phyloP scores from a whole-genome alignment of 2,888 invertebrate genomes.

The Sipha maydis region DNA sequence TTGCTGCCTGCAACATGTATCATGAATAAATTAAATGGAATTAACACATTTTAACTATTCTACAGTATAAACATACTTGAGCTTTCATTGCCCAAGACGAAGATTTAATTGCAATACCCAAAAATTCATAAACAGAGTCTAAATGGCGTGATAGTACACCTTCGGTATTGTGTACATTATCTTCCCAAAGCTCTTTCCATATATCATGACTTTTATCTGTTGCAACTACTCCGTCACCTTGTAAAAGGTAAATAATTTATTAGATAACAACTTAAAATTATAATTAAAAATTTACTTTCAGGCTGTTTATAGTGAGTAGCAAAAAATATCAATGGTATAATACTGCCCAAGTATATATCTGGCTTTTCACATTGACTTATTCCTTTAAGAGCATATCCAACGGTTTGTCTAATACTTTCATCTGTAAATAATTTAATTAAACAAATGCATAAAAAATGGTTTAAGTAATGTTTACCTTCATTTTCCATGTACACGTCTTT shows the following conservation, averaged over 20 bases:
- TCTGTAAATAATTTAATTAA: constrained; percentile 29
- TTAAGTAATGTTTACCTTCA: constrained; percentile 24
- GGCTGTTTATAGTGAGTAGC: constrained; percentile 77
- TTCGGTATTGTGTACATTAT: constrained; percentile 83
- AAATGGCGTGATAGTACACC: constrained; percentile 82
- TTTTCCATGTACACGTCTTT: constrained; percentile 57
- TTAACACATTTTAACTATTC: background rate
- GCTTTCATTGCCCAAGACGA: constrained; percentile 89
- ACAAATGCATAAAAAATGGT: background rate
- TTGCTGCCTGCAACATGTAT: constrained; percentile 74
- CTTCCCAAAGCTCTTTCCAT: constrained; percentile 91
- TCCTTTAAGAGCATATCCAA: constrained; percentile 55
- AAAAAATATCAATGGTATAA: constrained; percentile 86
- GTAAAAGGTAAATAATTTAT: background rate
- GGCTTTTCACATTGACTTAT: constrained; percentile 59
- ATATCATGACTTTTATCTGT: constrained; percentile 69
- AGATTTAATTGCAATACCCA: constrained; percentile 80
- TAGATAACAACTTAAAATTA: background rate
- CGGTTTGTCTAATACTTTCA: constrained; percentile 45
- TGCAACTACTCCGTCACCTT: background rate
- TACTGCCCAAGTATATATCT: constrained; percentile 66
- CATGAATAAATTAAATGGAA: constrained; percentile 21
- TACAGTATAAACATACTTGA: constrained; percentile 70
- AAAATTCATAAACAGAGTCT: constrained; percentile 76
- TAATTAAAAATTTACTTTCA: constrained; percentile 67